phyloP scores from a whole-genome alignment of 2,113 vertebrate genomes.

The Muntiacus reevesi region DNA sequence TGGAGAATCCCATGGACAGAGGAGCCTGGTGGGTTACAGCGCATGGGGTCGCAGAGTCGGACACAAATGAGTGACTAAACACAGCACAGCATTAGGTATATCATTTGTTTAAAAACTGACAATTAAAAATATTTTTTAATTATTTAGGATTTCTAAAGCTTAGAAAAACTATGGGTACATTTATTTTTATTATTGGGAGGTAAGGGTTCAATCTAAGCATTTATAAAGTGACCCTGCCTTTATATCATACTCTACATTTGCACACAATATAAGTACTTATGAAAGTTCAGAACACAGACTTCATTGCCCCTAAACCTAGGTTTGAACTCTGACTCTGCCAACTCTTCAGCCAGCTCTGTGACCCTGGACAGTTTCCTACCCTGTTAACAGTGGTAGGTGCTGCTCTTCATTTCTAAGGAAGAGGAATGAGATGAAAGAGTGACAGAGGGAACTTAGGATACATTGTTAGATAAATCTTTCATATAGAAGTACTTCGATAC shows the following conservation, averaged over 20 bases:
- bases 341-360: background rate
- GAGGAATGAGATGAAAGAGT: background rate
- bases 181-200: background rate
- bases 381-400: background rate
- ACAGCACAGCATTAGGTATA: too few relatives aligned
- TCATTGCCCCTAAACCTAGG: background rate
- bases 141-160: too few relatives aligned
- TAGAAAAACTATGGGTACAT: too few relatives aligned
- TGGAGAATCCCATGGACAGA: too few relatives aligned
- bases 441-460: background rate
- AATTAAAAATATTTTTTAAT: too few relatives aligned
- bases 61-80: too few relatives aligned
- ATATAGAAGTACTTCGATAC: background rate
- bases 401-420: background rate
- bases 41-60: too few relatives aligned
- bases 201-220: background rate
- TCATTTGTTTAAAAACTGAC: too few relatives aligned
- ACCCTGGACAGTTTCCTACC: too few relatives aligned
- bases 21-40: too few relatives aligned
- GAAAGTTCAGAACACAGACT: background rate
- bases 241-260: background rate
- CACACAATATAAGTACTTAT: background rate
- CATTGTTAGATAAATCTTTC: background rate
- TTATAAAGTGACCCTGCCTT: too few relatives aligned
- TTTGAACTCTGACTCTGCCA: background rate